A percentile compares a stretch with the other conserved stretches of the same genome.
Evolutionary conservation across 2,888 invertebrate species (phyloP).

Genomic region (Listrodromus nycthemerus): DNA sequence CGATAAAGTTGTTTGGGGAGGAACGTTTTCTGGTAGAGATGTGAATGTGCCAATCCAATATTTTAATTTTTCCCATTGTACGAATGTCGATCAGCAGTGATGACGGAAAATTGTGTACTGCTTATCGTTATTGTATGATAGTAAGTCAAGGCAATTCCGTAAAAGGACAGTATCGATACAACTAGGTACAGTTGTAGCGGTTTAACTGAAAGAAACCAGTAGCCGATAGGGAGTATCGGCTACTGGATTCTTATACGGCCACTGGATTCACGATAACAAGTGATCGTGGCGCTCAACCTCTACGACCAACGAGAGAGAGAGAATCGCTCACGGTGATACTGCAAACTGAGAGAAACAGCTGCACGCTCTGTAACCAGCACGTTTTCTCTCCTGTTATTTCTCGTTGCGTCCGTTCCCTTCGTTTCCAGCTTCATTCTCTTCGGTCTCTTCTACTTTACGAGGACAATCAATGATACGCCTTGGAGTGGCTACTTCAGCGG

Average conservation of each 20-base stretch:
- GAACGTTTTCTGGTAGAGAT: too few species aligned
- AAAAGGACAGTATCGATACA: conserved; percentile 12
- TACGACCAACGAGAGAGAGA: conserved; percentile 6
- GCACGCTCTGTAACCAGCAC: conserved; percentile 35
- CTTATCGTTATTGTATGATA: neutral
- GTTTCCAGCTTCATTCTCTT: neutral
- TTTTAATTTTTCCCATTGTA: too few species aligned
- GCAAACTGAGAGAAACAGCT: conserved; percentile 19
- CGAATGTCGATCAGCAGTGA: neutral
- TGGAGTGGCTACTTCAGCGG: conserved; percentile 23
- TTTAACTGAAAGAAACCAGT: neutral
- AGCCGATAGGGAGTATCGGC: too few species aligned
- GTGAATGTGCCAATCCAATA: too few species aligned
- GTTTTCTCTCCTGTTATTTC: conserved; percentile 24
- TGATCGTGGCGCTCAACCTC: neutral
- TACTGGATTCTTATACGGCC: too few species aligned
- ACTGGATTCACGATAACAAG: too few species aligned
- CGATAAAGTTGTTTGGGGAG: too few species aligned
- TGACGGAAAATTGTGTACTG: neutral
- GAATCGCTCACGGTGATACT: conserved; percentile 1
- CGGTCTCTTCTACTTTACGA: neutral
- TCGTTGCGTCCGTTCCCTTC: conserved; percentile 7
- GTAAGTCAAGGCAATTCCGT: conserved; percentile 18
- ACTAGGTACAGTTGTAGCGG: neutral
- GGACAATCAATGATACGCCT: conserved; percentile 31